These are phyloP conservation scores for Daubentonia madagascariensis DNA, from an alignment of 2,113 vertebrate genomes.

Conservation along the genomic window DNA sequence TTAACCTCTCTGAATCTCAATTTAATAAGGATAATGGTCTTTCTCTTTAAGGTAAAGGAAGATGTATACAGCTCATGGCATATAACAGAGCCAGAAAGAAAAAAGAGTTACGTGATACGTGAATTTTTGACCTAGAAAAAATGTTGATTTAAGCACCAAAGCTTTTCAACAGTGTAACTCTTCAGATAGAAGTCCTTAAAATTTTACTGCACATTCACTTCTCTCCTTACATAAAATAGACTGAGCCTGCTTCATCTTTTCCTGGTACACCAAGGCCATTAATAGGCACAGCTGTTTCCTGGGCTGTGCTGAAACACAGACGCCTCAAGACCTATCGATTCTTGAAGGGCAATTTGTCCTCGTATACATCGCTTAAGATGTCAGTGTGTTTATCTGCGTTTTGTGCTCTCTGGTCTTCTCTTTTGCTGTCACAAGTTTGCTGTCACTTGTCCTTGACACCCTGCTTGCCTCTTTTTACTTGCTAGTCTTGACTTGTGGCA, in stretches of 20 bases:
- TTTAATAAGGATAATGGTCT: neutral
- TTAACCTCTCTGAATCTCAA: neutral
- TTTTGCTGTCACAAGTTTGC: neutral
- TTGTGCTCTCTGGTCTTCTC: neutral
- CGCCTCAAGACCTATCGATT: neutral
- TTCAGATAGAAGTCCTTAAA: neutral
- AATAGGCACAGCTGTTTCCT: neutral
- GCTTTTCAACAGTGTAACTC: neutral
- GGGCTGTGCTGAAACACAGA: neutral
- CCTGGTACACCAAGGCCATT: neutral
- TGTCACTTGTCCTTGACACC: neutral
- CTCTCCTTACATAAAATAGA: neutral
- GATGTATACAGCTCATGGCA: neutral
- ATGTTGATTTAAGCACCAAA: neutral
- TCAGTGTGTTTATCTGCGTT: neutral
- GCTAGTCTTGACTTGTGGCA: neutral
- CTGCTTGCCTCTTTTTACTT: neutral
- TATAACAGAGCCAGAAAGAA: neutral
- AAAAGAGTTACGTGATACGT: neutral
- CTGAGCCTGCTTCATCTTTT: neutral
- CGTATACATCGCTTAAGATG: accelerated
- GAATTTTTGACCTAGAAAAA: neutral
- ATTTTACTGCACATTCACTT: neutral
- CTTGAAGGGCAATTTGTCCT: neutral
- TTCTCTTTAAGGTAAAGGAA: neutral